Percentiles rank a stretch among this genome's conserved stretches.
Evolutionary conservation across 2,888 invertebrate species (phyloP).

Genomic region (Gerris lacustris): DNA sequence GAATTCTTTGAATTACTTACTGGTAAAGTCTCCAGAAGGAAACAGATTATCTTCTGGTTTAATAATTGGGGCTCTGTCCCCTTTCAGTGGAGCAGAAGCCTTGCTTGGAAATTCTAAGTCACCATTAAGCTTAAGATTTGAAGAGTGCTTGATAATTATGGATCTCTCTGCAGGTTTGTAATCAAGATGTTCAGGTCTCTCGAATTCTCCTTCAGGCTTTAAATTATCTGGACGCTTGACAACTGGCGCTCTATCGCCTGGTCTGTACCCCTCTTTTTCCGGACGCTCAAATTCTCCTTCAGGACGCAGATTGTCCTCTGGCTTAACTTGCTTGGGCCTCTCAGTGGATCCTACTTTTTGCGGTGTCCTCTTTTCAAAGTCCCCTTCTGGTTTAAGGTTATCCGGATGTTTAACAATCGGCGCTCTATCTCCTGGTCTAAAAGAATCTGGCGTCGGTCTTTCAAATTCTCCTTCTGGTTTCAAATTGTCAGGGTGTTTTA

Average conservation of each 20-base stretch:
- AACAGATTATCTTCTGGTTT: conserved; percentile 33
- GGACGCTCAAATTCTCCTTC: conserved; percentile 33
- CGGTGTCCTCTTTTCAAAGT: conserved; percentile 39
- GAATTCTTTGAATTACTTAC: conserved; percentile 26
- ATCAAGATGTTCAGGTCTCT: conserved; percentile 34
- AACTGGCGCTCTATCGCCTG: conserved; percentile 42
- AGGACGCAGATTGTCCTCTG: conserved; percentile 32
- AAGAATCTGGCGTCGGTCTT: conserved; percentile 34
- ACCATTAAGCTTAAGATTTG: conserved; percentile 40
- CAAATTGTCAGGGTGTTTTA: conserved; percentile 44
- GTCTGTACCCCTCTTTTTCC: conserved; percentile 31
- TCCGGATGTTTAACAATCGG: conserved; percentile 32
- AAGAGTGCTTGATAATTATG: conserved; percentile 35
- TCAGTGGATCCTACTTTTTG: conserved; percentile 27
- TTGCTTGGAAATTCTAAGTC: conserved; percentile 35
- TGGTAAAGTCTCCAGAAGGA: conserved; percentile 33
- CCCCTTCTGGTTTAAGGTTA: conserved; percentile 34
- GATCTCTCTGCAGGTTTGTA: conserved; percentile 40
- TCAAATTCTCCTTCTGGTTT: conserved; percentile 42
- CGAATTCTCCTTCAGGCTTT: conserved; percentile 40
- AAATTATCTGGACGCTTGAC: conserved; percentile 44
- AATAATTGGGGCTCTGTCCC: conserved; percentile 30
- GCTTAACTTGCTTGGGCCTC: too few species aligned
- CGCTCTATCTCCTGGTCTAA: conserved; percentile 40
- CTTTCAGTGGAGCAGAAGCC: conserved; percentile 35